Percentiles rank a stretch among this genome's conserved stretches.
Evolutionary conservation across 2,113 vertebrate species (phyloP).

Genomic region (Amia ocellicauda): DNA sequence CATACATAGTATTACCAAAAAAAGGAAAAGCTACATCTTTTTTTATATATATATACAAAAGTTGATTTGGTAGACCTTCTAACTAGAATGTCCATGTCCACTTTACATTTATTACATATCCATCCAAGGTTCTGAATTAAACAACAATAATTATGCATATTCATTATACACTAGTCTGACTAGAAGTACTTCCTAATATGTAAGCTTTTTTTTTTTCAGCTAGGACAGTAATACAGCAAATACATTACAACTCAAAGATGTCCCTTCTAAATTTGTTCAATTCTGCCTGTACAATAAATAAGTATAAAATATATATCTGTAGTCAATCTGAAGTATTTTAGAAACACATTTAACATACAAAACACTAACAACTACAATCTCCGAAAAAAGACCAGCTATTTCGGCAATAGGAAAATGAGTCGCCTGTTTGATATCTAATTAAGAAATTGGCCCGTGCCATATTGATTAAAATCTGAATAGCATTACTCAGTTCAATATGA

Average conservation of each 20-base stretch:
- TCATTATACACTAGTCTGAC: constrained; percentile 37
- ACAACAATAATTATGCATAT: constrained; percentile 34
- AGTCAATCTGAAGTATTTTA: constrained; percentile 69
- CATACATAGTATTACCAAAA: constrained; percentile 16
- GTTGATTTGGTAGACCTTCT: constrained; percentile 18
- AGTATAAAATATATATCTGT: constrained; percentile 95
- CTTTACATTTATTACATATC: constrained; percentile 56
- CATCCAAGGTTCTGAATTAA: constrained; percentile 42
- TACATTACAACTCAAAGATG: constrained; percentile 53
- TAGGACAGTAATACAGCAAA: constrained; percentile 44
- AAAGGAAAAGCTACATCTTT: constrained; percentile 10
- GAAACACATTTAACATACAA: constrained; percentile 77
- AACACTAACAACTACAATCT: constrained; percentile 66
- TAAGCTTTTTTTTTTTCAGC: constrained; percentile 42
- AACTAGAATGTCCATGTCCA: constrained; percentile 48
- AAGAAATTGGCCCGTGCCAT: constrained; percentile 27
- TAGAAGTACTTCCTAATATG: constrained; percentile 29
- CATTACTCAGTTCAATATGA: constrained; percentile 15
- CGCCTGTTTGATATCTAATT: constrained; percentile 38
- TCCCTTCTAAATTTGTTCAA: constrained; percentile 50
- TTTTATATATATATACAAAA: constrained; percentile 63
- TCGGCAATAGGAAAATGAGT: constrained; percentile 67
- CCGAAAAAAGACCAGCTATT: constrained; percentile 95
- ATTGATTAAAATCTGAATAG: constrained; percentile 31
- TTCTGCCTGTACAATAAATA: constrained; percentile 91